These are phyloP conservation scores for Diarsia dahlii DNA, from an alignment of 2,888 invertebrate genomes.

Conservation along the genomic window DNA sequence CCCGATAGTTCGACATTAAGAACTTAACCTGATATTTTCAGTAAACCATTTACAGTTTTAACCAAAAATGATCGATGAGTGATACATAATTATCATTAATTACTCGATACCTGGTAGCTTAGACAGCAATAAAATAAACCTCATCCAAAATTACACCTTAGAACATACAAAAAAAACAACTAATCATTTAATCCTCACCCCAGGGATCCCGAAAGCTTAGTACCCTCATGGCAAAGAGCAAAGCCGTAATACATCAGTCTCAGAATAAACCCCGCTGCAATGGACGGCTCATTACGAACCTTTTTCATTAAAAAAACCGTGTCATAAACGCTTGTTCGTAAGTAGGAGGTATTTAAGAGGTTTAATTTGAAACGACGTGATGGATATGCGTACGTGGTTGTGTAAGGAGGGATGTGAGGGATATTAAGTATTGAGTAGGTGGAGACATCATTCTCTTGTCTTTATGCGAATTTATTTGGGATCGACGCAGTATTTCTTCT, in stretches of 20 bases:
- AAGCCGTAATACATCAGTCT: slow-evolving; percentile 61
- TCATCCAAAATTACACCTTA: background rate
- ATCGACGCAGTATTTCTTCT: no score
- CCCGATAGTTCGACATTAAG: background rate
- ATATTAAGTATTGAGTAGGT: no score
- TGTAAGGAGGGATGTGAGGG: background rate
- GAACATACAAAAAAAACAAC: background rate
- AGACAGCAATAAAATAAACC: background rate
- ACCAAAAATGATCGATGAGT: no score
- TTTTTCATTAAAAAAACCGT: slow-evolving; percentile 65
- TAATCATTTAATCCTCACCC: slow-evolving; percentile 11
- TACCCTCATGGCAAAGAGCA: slow-evolving; percentile 9
- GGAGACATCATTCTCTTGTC: background rate
- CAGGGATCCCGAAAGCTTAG: slow-evolving; percentile 7
- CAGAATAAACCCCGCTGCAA: slow-evolving; percentile 47
- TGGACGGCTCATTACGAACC: slow-evolving; percentile 35
- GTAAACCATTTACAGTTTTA: background rate
- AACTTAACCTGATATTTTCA: background rate
- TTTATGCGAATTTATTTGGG: no score
- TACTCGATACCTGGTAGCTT: background rate
- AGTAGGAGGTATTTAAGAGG: slow-evolving; percentile 32
- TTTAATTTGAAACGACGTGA: slow-evolving; percentile 53
- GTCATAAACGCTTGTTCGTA: slow-evolving; percentile 44
- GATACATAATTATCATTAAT: no score
- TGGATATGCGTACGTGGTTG: slow-evolving; percentile 21